A percentile compares a stretch with the other conserved stretches of the same genome.
phyloP scores from a whole-genome alignment of 2,888 invertebrate genomes.

The Colostygia pectinataria region DNA sequence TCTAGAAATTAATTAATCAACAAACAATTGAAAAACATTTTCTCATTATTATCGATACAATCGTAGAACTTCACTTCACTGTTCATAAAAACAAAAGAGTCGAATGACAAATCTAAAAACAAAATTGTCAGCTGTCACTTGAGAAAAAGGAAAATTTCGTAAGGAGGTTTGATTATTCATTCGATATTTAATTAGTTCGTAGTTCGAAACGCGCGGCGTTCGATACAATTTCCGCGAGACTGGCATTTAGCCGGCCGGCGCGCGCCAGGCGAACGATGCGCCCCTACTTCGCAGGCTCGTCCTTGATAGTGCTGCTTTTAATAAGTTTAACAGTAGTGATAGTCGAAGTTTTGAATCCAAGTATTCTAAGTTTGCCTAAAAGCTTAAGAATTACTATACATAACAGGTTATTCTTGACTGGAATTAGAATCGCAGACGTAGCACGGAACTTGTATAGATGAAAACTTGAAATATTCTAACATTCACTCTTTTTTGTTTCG shows the following conservation, averaged over 20 bases:
- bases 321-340: constrained; percentile 7
- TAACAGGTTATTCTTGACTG: too few species aligned
- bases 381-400: constrained; percentile 4
- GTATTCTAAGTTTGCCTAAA: not conserved
- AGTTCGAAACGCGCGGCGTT: constrained; percentile 39
- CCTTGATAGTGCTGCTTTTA: constrained; percentile 31
- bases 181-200: constrained; percentile 39
- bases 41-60: constrained; percentile 26
- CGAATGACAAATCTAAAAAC: constrained; percentile 22
- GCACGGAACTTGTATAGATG: too few species aligned
- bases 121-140: constrained; percentile 8
- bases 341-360: constrained; percentile 6
- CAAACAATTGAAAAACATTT: constrained; percentile 21
- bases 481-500: too few species aligned
- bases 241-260: constrained; percentile 37
- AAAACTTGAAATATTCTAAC: too few species aligned
- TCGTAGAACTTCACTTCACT: constrained; percentile 26
- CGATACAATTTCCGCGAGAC: constrained; percentile 34
- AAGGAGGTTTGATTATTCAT: constrained; percentile 41
- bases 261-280: constrained; percentile 32
- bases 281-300: constrained; percentile 32
- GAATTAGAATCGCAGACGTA: too few species aligned
- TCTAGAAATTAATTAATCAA: constrained; percentile 29
- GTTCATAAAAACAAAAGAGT: constrained; percentile 16
- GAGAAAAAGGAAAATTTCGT: constrained; percentile 26